Base-by-base conservation (phyloP, 2,113 vertebrate species). In the Aegithalos caudatus region DNA sequence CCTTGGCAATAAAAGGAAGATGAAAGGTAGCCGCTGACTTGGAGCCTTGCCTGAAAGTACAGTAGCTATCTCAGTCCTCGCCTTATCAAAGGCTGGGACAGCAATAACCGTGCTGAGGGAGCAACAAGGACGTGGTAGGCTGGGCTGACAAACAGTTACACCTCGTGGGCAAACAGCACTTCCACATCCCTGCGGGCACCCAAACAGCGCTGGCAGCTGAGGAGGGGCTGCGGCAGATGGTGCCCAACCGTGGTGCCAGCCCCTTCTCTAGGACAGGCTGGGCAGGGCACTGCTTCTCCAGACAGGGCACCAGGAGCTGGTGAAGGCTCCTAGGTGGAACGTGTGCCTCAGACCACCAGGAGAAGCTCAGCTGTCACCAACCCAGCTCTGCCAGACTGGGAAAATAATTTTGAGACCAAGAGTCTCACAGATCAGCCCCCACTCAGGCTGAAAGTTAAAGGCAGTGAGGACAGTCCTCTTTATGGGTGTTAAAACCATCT, bases 1-100 rank as follows among this genome's bases (percentile, higher is more conserved):
- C 98, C 98, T 99, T 99, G 98, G 98, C 98, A 98, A 97, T 97
- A 98, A 98, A 98, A 98, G 96, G 97, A 97, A 99, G 98, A 99
- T 99, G 97, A 99, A 98, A 99, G 98, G 96, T 86, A 97, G 98
- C 98, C 97, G 98, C 97, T 97, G 98, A 98, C 98, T 98, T 98
- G 98, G 98, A 98, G 98, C 98, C 97, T 96, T 94, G 98, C 98
- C 98, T 99, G 98, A 99, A 99, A 99, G 98, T 97, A 97, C 96
- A 97, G 97, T 97, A 98, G 98, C 98, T 99, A 99, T 99, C 99
- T 98, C 97, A 98, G 97, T 97, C 97, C 98, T 98, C 76, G 47
- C 96, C 98, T 99, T 99, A 99, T 99, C 99, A 98, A 98, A 98
- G 96, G 96, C 95, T 89, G 97, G 95, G 95, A 83, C 69, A 97